Conservation (phyloP, 2,888 invertebrate species). For the Rotaria sp. region DNA sequence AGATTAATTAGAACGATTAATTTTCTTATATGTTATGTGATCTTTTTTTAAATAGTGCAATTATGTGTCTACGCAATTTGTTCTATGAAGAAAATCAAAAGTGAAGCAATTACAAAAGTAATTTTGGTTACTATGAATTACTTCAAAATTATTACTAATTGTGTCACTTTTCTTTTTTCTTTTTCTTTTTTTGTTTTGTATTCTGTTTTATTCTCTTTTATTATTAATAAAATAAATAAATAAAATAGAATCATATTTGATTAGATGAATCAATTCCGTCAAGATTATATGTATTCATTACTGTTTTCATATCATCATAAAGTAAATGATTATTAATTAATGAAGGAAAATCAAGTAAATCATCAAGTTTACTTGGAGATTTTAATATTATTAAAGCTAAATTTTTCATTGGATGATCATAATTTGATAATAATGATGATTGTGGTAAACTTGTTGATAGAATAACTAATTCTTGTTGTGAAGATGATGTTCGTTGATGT, state of each 20-base stretch:
- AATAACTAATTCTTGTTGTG: not conserved
- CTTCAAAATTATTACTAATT: too few relatives aligned
- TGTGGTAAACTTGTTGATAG: too few relatives aligned
- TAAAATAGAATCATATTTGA: not conserved
- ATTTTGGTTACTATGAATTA: too few relatives aligned
- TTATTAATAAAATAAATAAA: not conserved
- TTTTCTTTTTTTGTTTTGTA: too few relatives aligned
- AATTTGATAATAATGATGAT: not conserved
- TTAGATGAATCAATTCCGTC: not conserved
- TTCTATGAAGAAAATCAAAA: too few relatives aligned
- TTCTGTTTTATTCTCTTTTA: too few relatives aligned
- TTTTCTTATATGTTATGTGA: too few relatives aligned
- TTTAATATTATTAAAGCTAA: not conserved
- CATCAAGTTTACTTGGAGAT: not conserved
- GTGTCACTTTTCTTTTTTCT: too few relatives aligned
- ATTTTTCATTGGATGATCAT: not conserved
- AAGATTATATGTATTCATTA: not conserved
- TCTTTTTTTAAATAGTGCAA: too few relatives aligned
- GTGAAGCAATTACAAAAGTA: too few relatives aligned
- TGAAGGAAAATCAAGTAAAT: not conserved
- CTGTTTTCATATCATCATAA: not conserved
- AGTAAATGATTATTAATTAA: not conserved
- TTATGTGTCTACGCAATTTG: too few relatives aligned
- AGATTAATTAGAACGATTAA: too few relatives aligned
- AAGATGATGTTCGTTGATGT: not conserved